A percentile compares a stretch with the other conserved stretches of the same genome.
Evolutionary conservation across 2,888 invertebrate genomes (phyloP).

Genomic region (Macrosiphum euphorbiae): DNA sequence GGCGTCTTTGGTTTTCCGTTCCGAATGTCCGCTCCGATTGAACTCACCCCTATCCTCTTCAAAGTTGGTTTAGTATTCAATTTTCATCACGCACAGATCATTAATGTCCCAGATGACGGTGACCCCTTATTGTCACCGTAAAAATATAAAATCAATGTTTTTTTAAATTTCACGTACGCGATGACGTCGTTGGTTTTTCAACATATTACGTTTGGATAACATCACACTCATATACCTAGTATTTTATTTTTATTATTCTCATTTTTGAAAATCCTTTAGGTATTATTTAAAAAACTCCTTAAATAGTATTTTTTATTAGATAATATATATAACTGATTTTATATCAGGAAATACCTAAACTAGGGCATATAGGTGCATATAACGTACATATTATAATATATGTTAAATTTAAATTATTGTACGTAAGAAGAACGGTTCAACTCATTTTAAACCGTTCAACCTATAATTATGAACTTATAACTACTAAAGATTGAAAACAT

Average conservation of each 20-base stretch:
- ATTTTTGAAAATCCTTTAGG: not conserved
- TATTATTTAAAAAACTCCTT: not conserved
- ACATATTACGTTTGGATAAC: not conserved
- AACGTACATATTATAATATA: not conserved
- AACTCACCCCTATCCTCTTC: conserved; percentile 47
- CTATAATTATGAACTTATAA: not conserved
- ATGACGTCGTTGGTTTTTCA: not conserved
- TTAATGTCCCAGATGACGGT: conserved; percentile 29
- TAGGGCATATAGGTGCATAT: not conserved
- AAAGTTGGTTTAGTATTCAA: conserved; percentile 55
- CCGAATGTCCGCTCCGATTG: conserved; percentile 48
- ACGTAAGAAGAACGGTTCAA: not conserved
- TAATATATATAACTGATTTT: not conserved
- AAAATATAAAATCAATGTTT: not conserved
- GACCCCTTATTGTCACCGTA: conserved; percentile 21
- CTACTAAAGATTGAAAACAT: not conserved
- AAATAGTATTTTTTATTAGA: not conserved
- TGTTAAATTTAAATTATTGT: not conserved
- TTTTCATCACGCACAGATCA: conserved; percentile 40
- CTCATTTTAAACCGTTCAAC: not conserved
- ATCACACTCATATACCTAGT: not conserved
- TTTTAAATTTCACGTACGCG: not conserved
- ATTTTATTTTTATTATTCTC: not conserved
- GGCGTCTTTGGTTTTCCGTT: conserved; percentile 35
- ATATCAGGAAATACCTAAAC: not conserved